These are phyloP conservation scores for Isaurus tuberculatus DNA, from an alignment of 92 coral and sea anemone species.

Conservation along the genomic window DNA sequence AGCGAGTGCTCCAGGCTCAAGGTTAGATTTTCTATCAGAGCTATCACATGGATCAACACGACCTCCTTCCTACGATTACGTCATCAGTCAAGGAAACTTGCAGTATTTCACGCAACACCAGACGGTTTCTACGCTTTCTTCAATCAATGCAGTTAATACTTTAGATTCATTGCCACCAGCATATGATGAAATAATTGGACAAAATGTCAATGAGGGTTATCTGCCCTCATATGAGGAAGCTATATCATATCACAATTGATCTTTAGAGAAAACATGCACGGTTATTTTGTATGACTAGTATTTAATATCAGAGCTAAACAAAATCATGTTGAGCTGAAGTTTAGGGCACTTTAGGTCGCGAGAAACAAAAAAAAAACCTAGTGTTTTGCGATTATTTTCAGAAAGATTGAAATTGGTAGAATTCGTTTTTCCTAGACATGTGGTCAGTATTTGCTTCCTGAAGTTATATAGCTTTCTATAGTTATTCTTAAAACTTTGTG, in stretches of 20 bases:
- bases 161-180: not conserved
- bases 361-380: too few relatives aligned
- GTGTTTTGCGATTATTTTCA: too few relatives aligned
- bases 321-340: too few relatives aligned
- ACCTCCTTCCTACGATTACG: slow-evolving; percentile 32
- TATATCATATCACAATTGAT: not conserved
- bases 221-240: slow-evolving; percentile 37
- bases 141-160: not conserved
- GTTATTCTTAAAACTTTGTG: too few relatives aligned
- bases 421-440: too few relatives aligned
- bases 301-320: too few relatives aligned
- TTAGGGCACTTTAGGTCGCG: too few relatives aligned
- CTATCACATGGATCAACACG: not conserved
- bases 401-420: too few relatives aligned
- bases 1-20: not conserved
- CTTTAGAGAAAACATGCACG: too few relatives aligned
- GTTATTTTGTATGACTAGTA: too few relatives aligned
- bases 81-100: not conserved
- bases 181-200: not conserved
- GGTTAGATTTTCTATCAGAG: not conserved
- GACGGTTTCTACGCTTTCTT: not conserved
- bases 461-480: too few relatives aligned
- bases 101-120: not conserved
- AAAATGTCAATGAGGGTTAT: not conserved
- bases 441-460: too few relatives aligned